Conservation (phyloP, 2,888 invertebrate genomes). For the Cryptops parisi region DNA sequence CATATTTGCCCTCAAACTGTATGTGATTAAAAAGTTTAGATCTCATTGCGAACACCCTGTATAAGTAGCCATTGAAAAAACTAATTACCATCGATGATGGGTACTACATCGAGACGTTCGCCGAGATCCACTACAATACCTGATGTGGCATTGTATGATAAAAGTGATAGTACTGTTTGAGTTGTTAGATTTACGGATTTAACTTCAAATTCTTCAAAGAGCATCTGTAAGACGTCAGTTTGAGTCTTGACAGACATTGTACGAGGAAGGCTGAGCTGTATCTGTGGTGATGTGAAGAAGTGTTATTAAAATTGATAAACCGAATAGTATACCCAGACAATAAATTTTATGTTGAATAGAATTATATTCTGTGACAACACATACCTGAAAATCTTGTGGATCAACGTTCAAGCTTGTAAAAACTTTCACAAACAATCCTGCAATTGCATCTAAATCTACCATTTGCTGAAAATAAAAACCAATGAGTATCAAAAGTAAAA, state of each 20-base stretch:
- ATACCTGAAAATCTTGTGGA: conserved; percentile 35
- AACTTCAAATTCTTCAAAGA: conserved; percentile 34
- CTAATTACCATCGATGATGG: conserved; percentile 40
- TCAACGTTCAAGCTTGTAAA: conserved; percentile 37
- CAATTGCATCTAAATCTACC: conserved; percentile 34
- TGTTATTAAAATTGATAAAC: not conserved
- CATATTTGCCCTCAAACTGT: too few species aligned
- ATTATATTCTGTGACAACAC: too few species aligned
- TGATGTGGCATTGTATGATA: conserved; percentile 42
- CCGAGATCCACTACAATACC: conserved; percentile 46
- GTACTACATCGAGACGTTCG: conserved; percentile 40
- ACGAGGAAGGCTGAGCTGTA: conserved; percentile 36
- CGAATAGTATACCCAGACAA: too few species aligned
- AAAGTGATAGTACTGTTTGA: conserved; percentile 41
- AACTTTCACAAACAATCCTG: conserved; percentile 37
- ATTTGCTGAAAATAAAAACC: conserved; percentile 27
- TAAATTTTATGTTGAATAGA: too few species aligned
- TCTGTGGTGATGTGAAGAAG: conserved; percentile 10
- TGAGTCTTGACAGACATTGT: conserved; percentile 34
- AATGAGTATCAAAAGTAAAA: not conserved
- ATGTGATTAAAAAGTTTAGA: too few species aligned
- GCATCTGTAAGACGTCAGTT: conserved; percentile 32
- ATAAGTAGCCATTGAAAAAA: too few species aligned
- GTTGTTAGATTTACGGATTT: conserved; percentile 37
- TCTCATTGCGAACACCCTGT: too few species aligned